These are phyloP conservation scores for Sylvia borin DNA, from an alignment of 2,797 vertebrate genomes.

Conservation along the genomic window DNA sequence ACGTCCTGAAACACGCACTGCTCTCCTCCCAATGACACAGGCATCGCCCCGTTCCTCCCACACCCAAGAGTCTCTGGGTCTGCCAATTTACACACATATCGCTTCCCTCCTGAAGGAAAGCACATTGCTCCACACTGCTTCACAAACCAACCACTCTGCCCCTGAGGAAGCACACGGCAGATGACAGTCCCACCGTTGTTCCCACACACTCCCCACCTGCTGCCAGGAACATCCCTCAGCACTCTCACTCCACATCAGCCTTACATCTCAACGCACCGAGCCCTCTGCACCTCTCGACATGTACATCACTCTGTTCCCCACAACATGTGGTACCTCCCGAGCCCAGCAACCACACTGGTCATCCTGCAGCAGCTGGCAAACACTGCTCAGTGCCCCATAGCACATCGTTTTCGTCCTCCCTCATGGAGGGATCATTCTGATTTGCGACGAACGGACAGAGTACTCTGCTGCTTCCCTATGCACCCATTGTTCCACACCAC, in stretches of 20 bases:
- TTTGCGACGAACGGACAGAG: fast-evolving
- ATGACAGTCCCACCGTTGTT: fast-evolving
- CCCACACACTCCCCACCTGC: background rate
- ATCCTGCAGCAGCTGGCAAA: background rate
- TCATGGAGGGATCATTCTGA: too few relatives aligned
- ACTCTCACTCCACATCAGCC: too few relatives aligned
- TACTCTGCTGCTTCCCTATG: background rate
- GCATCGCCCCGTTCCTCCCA: background rate
- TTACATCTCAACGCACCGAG: too few relatives aligned
- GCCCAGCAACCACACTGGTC: background rate
- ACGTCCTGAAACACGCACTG: background rate
- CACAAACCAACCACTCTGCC: background rate
- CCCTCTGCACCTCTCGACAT: background rate
- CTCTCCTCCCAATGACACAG: background rate
- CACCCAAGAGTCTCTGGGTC: too few relatives aligned
- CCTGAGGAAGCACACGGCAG: fast-evolving
- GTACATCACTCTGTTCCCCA: too few relatives aligned
- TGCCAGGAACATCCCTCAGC: background rate
- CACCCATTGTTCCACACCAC: too few relatives aligned
- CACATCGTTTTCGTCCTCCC: fast-evolving
- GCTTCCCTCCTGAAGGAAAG: background rate
- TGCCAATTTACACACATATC: background rate
- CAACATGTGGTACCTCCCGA: background rate
- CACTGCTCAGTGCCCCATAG: fast-evolving
- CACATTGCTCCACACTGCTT: background rate